phyloP scores from a whole-genome alignment of 2,113 vertebrate genomes.

The Lepisosteus oculatus region DNA sequence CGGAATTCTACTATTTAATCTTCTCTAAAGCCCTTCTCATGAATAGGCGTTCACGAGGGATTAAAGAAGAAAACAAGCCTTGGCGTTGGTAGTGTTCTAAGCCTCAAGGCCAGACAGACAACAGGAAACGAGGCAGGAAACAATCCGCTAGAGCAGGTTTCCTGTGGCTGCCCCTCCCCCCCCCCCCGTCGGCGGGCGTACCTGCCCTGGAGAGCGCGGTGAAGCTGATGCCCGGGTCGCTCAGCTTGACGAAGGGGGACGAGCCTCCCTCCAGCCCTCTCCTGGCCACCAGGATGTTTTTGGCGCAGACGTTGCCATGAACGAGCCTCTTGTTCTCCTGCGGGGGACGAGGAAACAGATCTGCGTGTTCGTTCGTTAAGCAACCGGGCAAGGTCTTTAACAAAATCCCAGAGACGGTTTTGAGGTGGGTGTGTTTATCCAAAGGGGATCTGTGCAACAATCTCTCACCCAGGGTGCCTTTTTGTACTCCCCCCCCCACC shows the following conservation, averaged over 20 bases:
- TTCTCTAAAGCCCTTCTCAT: too few species aligned
- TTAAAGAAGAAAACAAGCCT: too few species aligned
- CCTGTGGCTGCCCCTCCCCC: too few species aligned
- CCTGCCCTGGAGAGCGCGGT: constrained; percentile 78
- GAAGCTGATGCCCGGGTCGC: constrained; percentile 83
- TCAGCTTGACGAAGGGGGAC: constrained; percentile 85
- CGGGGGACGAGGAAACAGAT: neutral
- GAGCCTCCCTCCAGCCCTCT: constrained; percentile 69
- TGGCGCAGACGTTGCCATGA: constrained; percentile 89
- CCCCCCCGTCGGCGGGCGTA: constrained; percentile 27
- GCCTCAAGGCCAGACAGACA: constrained; percentile 8
- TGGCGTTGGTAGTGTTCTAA: neutral
- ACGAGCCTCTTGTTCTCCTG: constrained; percentile 84
- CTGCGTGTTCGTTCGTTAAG: neutral
- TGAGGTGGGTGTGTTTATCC: too few species aligned
- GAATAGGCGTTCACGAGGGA: too few species aligned
- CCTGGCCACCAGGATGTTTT: constrained; percentile 84
- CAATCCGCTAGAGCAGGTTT: neutral
- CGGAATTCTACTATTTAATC: too few species aligned
- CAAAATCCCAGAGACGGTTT: too few species aligned
- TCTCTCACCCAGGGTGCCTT: too few species aligned
- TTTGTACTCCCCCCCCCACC: too few species aligned
- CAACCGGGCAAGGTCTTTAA: neutral
- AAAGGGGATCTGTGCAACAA: too few species aligned
- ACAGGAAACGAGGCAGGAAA: constrained; percentile 34